Conservation (phyloP, 92 coral and sea anemone genomes). For the Porites cylindrica region DNA sequence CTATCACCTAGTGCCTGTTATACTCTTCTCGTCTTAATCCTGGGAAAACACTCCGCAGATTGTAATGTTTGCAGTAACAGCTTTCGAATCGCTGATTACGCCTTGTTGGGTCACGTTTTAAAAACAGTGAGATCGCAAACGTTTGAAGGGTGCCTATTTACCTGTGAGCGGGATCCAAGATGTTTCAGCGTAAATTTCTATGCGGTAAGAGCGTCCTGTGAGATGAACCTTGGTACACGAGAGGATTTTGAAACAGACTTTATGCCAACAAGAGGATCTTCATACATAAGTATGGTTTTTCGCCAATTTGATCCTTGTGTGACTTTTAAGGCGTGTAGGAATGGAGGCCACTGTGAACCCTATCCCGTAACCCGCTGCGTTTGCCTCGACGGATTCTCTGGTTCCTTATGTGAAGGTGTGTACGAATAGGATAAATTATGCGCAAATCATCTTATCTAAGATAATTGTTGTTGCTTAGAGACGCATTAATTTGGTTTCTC, state of each 20-base stretch:
- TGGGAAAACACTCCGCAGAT: constrained; percentile 5
- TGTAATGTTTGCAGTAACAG: constrained; percentile 19
- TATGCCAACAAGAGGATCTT: constrained; percentile 24
- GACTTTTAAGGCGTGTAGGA: not conserved
- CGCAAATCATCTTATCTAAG: no score
- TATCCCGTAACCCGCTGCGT: constrained; percentile 23
- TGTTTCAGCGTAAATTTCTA: constrained; percentile 56
- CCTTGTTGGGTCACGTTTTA: constrained; percentile 35
- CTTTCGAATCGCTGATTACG: constrained; percentile 25
- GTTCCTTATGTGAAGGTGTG: constrained; percentile 23
- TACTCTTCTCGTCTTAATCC: not conserved
- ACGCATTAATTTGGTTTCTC: no score
- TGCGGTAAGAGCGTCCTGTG: constrained; percentile 9
- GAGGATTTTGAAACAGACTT: constrained; percentile 13
- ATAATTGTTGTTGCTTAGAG: no score
- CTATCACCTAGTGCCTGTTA: not conserved
- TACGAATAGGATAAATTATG: not conserved
- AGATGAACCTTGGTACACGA: constrained; percentile 39
- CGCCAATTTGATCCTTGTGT: constrained; percentile 20
- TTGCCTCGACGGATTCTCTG: constrained; percentile 26
- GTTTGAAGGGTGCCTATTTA: constrained; percentile 25
- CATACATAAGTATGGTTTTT: constrained; percentile 26
- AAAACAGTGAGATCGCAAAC: constrained; percentile 20
- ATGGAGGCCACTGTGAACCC: constrained; percentile 25
- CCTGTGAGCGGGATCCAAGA: constrained; percentile 24